phyloP scores from a whole-genome alignment of 2,888 invertebrate genomes.

The Lypha dubia region DNA sequence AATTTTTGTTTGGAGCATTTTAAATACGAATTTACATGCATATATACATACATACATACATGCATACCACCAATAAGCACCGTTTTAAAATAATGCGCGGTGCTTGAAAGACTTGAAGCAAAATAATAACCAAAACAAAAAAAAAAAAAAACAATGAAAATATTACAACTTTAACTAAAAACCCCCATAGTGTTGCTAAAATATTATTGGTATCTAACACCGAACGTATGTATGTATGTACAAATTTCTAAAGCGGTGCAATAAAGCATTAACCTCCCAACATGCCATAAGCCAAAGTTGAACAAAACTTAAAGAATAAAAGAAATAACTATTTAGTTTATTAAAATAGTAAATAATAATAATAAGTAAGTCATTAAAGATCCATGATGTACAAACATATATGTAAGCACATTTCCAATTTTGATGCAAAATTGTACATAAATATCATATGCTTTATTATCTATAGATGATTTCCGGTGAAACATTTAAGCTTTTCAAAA shows the following conservation, averaged over 20 bases:
- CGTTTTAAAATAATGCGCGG: constrained; percentile 56
- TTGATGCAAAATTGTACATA: too few species aligned
- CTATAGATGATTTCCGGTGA: not conserved
- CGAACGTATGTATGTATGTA: too few species aligned
- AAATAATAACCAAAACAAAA: not conserved
- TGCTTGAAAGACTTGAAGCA: constrained; percentile 42
- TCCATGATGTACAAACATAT: too few species aligned
- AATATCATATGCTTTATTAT: not conserved
- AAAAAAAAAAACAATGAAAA: too few species aligned
- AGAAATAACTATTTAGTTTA: constrained; percentile 2
- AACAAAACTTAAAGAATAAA: not conserved
- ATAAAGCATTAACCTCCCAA: constrained; percentile 72
- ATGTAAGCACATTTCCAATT: too few species aligned
- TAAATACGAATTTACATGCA: constrained; percentile 21
- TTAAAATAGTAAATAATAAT: constrained; percentile 1
- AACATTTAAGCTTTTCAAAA: too few species aligned
- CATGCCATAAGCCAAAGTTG: constrained; percentile 48
- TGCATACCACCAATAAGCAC: constrained; percentile 44
- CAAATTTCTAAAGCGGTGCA: constrained; percentile 63
- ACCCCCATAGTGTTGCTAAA: constrained; percentile 66
- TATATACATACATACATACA: constrained; percentile 17
- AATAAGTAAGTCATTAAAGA: not conserved
- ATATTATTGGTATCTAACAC: constrained; percentile 59
- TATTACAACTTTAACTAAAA: constrained; percentile 49
- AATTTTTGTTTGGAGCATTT: not conserved